A percentile compares a stretch with the other conserved stretches of the same genome.
These are phyloP conservation scores for Heterohyrax brucei DNA, from an alignment of 2,797 vertebrate genomes.

Conservation along the genomic window DNA sequence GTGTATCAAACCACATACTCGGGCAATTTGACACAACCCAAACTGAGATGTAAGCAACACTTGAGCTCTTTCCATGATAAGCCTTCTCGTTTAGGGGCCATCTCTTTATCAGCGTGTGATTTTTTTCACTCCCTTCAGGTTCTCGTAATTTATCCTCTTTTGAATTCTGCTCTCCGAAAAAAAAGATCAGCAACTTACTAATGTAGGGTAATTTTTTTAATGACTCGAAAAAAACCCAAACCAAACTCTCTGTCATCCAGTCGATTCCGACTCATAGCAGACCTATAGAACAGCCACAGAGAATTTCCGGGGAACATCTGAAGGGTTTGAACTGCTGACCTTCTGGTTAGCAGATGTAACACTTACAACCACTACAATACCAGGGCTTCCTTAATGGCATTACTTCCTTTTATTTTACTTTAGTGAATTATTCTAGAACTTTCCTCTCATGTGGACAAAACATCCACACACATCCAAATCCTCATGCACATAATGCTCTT, in stretches of 20 bases:
- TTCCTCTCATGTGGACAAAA: neutral
- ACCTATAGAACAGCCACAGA: too few species aligned
- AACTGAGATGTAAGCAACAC: neutral
- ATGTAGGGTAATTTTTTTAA: neutral
- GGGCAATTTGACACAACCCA: neutral
- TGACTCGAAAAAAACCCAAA: too few species aligned
- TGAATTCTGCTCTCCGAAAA: neutral
- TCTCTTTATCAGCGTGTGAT: neutral
- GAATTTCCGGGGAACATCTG: too few species aligned
- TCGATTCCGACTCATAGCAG: too few species aligned
- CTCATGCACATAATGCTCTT: neutral
- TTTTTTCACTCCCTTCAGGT: neutral
- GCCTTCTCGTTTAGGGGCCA: neutral
- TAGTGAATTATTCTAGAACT: neutral
- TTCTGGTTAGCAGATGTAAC: too few species aligned
- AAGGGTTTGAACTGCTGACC: too few species aligned
- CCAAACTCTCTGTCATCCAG: too few species aligned
- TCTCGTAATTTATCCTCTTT: neutral
- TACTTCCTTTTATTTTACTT: conserved; percentile 27
- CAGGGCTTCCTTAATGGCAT: neutral
- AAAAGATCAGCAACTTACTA: neutral
- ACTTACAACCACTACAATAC: too few species aligned
- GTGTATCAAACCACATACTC: neutral
- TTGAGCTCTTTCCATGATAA: neutral
- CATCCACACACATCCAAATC: neutral